phyloP scores from a whole-genome alignment of 1,140 invertebrate genomes.

The Yoshiicerus persimilis region DNA sequence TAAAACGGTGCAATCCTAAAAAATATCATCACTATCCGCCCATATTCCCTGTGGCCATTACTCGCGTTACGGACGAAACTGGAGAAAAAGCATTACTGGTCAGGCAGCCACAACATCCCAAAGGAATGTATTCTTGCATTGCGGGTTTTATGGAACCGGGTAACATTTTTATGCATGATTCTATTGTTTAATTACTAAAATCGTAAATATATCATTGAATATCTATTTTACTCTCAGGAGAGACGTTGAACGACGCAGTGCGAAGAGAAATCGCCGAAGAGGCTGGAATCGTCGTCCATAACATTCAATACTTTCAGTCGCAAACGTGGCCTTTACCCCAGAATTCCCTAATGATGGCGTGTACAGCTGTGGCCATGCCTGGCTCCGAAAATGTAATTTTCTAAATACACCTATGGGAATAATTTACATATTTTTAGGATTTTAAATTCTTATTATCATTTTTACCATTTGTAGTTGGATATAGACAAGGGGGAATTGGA shows the following conservation, averaged over 20 bases:
- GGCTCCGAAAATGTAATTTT: slow-evolving; percentile 40
- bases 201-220: slow-evolving; percentile 35
- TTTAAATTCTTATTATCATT: neutral
- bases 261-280: slow-evolving; percentile 63
- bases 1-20: slow-evolving; percentile 52
- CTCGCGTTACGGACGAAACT: slow-evolving; percentile 57
- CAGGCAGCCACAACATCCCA: slow-evolving; percentile 57
- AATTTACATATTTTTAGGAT: neutral
- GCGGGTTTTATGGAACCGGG: slow-evolving; percentile 64
- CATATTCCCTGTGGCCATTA: slow-evolving; percentile 61
- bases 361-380: slow-evolving; percentile 53
- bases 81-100: slow-evolving; percentile 59
- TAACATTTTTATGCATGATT: slow-evolving; percentile 41
- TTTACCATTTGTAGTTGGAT: slow-evolving; percentile 52
- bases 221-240: too few species aligned
- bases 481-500: slow-evolving; percentile 61
- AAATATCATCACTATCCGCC: slow-evolving; percentile 50
- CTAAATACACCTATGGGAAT: neutral
- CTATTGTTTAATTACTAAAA: neutral
- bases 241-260: slow-evolving; percentile 61
- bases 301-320: slow-evolving; percentile 59
- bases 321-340: slow-evolving; percentile 63
- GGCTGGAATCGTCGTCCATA: slow-evolving; percentile 59
- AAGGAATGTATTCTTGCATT: slow-evolving; percentile 62
- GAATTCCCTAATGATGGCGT: slow-evolving; percentile 62